phyloP scores from a whole-genome alignment of 1,140 invertebrate species.

The Bombus breviceps region DNA sequence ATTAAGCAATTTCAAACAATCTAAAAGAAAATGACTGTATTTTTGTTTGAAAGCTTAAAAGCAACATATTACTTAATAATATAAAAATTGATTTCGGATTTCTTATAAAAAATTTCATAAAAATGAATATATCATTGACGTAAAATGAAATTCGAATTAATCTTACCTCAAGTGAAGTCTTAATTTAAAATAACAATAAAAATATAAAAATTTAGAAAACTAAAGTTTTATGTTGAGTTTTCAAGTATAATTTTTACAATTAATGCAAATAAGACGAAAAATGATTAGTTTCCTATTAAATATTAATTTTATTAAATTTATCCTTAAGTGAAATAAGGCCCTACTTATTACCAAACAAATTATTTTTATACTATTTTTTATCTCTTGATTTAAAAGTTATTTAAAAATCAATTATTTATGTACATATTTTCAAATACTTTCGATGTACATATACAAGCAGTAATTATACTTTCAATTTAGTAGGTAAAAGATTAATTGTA shows the following conservation, averaged over 20 bases:
- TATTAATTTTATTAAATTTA: neutral
- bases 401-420: neutral
- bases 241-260: neutral
- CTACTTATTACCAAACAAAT: neutral
- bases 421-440: neutral
- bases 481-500: neutral
- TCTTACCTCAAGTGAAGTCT: neutral
- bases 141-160: neutral
- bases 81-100: neutral
- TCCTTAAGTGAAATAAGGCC: too few relatives aligned
- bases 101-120: neutral
- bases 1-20: neutral
- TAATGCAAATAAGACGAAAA: neutral
- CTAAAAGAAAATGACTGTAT: neutral
- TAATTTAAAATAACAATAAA: neutral
- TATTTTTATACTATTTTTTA: neutral
- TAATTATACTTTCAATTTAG: neutral
- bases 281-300: neutral
- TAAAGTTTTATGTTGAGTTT: neutral
- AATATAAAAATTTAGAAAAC: neutral
- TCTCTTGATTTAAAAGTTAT: neutral
- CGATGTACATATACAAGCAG: neutral
- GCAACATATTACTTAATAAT: neutral
- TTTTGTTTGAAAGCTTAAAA: neutral
- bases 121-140: neutral